Evolutionary conservation across 2,113 vertebrate genomes (phyloP).

Genomic region (Pteronura brasiliensis): DNA sequence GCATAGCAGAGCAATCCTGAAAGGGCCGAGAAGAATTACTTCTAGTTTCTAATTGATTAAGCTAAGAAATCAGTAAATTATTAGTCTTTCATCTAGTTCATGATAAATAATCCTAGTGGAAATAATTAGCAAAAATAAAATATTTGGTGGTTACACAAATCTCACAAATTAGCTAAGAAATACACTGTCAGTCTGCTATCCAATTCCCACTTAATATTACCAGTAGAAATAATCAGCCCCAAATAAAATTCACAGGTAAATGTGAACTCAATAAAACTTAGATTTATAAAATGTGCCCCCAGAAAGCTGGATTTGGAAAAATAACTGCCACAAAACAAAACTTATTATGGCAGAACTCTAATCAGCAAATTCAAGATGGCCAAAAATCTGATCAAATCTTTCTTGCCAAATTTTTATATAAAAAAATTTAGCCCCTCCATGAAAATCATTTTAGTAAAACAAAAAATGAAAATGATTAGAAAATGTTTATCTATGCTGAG

Average conservation of each 20-base stretch:
- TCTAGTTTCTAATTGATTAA: neutral
- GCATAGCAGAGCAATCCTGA: neutral
- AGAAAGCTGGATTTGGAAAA: conserved; percentile 29
- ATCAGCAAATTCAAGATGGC: neutral
- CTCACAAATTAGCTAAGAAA: conserved; percentile 4
- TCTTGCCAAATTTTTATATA: conserved; percentile 12
- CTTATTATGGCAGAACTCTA: neutral
- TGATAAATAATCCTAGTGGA: conserved; percentile 8
- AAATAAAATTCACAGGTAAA: conserved; percentile 39
- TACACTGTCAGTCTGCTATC: neutral
- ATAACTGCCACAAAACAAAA: conserved; percentile 29
- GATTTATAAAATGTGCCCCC: neutral
- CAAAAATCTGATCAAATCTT: conserved; percentile 37
- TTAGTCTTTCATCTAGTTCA: neutral
- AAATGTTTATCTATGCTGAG: conserved; percentile 1
- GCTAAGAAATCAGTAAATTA: neutral
- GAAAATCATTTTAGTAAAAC: conserved; percentile 56
- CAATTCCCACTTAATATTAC: conserved; percentile 29
- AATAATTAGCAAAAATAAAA: conserved; percentile 40
- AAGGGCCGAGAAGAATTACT: neutral
- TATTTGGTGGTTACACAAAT: neutral
- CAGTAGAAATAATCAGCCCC: conserved; percentile 27
- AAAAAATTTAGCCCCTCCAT: neutral
- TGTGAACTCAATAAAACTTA: conserved; percentile 25
- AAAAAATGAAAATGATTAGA: conserved; percentile 50